Base-by-base conservation (phyloP, 1,140 invertebrate genomes). In the Sarcophaga peregrina region DNA sequence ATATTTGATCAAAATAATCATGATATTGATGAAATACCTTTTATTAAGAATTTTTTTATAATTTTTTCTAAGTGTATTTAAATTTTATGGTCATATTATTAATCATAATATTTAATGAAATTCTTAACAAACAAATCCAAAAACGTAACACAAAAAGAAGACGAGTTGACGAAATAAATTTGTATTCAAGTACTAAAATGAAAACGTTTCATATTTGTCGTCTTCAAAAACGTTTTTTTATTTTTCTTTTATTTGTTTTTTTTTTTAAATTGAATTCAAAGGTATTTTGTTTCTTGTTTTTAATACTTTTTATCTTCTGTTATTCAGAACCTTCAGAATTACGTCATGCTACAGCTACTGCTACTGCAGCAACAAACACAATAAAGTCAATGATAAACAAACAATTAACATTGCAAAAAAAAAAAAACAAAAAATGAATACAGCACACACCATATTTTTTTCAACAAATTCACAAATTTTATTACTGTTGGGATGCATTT, bases 371-470 rank as follows among this genome's bases (percentile, higher is more conserved):
- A n/a, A 58, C 15, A 68, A 68, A 68, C 17, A 25, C 10, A 68
- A 68, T 68, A n/a, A 58, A 58, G 13, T 13, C 54, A n/a, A 58
- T n/a, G 54, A 68, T 25, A 25, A 68, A 62, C 54, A n/a, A 62
- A 8, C 62, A 68, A 68, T 68, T 68, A 20, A 68, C 62, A 68
- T 68, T 68, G 62, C 62, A 68, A 68, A 68, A 20, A 68, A 10
- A 13, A 58, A 58, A 13, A 5, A 15, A 13, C 11, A 58, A n/a
- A 11, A 58, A 5, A 58, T 25, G 20, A 20, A 68, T 20, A 68
- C 8, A 7, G 17, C 25, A 37, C 25, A 37, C 25, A 37, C 25
- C 25, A 37, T 4, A 37, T 37, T 37, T 37, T 37, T 37, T 37
- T 37, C 1, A 37, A 1, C 1, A 37, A 37, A 37, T 37, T 37